Evolutionary conservation across 2,113 vertebrate species (phyloP), one percentile per base, ranked within the genome.

Genomic region (Sebastes fasciatus): DNA sequence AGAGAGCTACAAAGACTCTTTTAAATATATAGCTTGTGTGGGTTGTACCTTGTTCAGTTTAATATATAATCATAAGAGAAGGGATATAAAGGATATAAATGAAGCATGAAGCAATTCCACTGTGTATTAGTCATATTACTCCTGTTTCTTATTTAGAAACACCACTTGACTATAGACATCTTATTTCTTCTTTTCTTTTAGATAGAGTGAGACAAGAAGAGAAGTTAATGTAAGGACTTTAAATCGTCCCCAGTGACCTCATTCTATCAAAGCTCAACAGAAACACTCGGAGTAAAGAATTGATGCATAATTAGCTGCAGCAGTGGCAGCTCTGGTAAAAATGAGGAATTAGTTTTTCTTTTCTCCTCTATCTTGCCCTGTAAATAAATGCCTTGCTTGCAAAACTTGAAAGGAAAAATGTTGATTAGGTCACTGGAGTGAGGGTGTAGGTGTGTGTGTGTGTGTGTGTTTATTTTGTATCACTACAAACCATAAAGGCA

Each of bases 191-290:
- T 34, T 1, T 52, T 48, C 14, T 43, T 70, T 63, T 14, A 5
- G 75, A 54, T 10, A 69, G 40, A 67, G 19, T 49, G 55, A n/a
- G 8, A 17, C 10, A 6, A 63, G 2, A 48, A 45, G 46, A 74
- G 6, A 64, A 60, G 16, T 70, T 77, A 75, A 70, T 62, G 7
- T 54, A 19, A 77, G 40, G 54, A 48, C 68, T 68, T 72, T 52
- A 63, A 68, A 64, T 72, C 57, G 61, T 63, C 61, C 75, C 40
- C 0, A 45, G 26, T 87, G 69, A 83, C 84, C 84, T 85, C 65
- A 66, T 84, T 88, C 52, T 49, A 67, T 79, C 68, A 83, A 84
- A 84, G 74, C 74, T 69, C 64, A 76, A 64, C 48, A 82, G 52
- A 77, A 79, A 79, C 34, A 67, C 6, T 40, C 10, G 2, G 51